Conservation (phyloP, 2,888 invertebrate genomes). For the Tipula lateralis region DNA sequence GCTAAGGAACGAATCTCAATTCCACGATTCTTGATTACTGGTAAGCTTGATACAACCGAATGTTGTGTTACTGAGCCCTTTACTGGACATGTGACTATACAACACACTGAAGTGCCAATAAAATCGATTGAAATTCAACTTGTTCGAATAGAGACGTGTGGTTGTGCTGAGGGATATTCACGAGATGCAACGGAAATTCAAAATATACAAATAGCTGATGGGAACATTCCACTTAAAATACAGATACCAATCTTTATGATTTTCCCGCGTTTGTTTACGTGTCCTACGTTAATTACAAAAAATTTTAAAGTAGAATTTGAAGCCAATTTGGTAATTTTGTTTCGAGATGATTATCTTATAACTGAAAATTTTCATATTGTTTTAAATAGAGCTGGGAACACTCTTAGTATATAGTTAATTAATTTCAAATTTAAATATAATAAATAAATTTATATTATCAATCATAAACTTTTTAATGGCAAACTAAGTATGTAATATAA, state of each 20-base stretch:
- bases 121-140: slow-evolving; percentile 92
- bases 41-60: slow-evolving; percentile 74
- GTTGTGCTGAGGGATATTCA: slow-evolving; percentile 78
- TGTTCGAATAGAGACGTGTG: slow-evolving; percentile 92
- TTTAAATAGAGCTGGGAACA: slow-evolving; percentile 38
- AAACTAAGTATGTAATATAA: too few species aligned
- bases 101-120: slow-evolving; percentile 75
- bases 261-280: slow-evolving; percentile 90
- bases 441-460: not conserved
- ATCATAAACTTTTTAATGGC: too few species aligned
- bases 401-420: not conserved
- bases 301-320: slow-evolving; percentile 98
- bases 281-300: slow-evolving; percentile 82
- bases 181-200: slow-evolving; percentile 89
- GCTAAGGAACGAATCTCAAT: slow-evolving; percentile 61
- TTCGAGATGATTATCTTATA: slow-evolving; percentile 87
- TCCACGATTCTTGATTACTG: slow-evolving; percentile 78
- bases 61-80: slow-evolving; percentile 82
- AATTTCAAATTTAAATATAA: not conserved
- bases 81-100: slow-evolving; percentile 79
- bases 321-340: slow-evolving; percentile 85
- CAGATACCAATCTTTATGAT: slow-evolving; percentile 92
- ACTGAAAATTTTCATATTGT: slow-evolving; percentile 81
- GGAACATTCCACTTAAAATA: slow-evolving; percentile 76
- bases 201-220: slow-evolving; percentile 95